Evolutionary conservation across 2,113 vertebrate species (phyloP).

Genomic region (Formicarius rufipectus): DNA sequence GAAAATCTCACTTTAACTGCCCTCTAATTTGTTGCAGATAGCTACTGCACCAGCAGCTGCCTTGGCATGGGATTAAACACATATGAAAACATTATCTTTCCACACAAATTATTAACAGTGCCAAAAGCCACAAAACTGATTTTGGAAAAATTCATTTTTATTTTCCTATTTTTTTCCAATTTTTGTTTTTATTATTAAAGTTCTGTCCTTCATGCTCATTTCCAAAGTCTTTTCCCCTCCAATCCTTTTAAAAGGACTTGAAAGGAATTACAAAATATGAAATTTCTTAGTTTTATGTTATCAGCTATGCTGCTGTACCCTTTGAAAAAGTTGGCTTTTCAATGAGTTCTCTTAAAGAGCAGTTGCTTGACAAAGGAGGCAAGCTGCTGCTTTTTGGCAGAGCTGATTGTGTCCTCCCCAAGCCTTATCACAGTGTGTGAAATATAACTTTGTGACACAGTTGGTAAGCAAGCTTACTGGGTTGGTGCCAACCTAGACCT

Average conservation of each 20-base stretch:
- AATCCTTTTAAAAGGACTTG: constrained; percentile 23
- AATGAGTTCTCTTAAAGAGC: not conserved
- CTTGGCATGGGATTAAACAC: constrained; percentile 82
- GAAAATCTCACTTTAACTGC: constrained; percentile 87
- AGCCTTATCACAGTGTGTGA: not conserved
- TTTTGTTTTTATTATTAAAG: not conserved
- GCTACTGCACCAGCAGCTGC: constrained; percentile 82
- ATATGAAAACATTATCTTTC: constrained; percentile 75
- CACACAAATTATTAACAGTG: constrained; percentile 73
- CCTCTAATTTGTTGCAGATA: constrained; percentile 83
- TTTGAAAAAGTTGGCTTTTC: not conserved
- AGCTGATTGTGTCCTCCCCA: not conserved
- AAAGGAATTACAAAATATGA: constrained; percentile 50
- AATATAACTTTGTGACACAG: not conserved
- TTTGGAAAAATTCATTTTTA: constrained; percentile 59
- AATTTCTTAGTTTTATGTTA: not conserved
- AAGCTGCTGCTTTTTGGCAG: not conserved
- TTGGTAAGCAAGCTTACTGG: not conserved
- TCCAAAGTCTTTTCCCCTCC: not conserved
- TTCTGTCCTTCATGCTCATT: not conserved
- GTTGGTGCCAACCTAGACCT: not conserved
- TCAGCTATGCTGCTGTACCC: not conserved
- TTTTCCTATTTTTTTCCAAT: not conserved
- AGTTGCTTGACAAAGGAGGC: not conserved
- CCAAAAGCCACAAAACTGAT: constrained; percentile 72